Base-by-base conservation (phyloP, 1,140 invertebrate species). In the Drosophila nigromelanica region DNA sequence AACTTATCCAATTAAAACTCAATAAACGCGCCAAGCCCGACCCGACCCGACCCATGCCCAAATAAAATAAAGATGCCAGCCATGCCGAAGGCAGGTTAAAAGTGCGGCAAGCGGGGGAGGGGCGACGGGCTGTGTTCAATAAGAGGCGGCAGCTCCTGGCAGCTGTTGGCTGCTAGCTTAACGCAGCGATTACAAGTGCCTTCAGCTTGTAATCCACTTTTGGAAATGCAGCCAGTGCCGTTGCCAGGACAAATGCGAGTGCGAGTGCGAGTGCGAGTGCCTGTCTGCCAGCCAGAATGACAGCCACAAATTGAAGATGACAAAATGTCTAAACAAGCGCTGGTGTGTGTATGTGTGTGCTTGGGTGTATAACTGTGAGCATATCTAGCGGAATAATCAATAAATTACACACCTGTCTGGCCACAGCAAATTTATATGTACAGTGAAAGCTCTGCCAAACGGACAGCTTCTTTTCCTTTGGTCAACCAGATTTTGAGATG, bases 291-390 rank as follows among this genome's bases (percentile, higher is more conserved):
- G 60, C 52, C 67, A 71, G 67, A 69, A 80, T 89, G 85, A 89
- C 85, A 89, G 83, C 81, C 85, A 80, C 86, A 89, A 89, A 89
- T 89, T 89, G 85, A 89, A 89, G 85, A 89, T 89, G 85, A 89
- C 85, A 89, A 89, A 89, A 89, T 90, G 85, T 89, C 85, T 89
- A 89, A 89, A 89, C 80, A 89, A 89, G 79, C 59, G 48, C 27
- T 56, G 35, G 60, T 63, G 68, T 45, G 69, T 78, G 43, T 42
- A 40, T 33, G 47, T 55, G 58, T 24, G 43, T 43, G 51, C 48
- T 50, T 27, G 27, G 0, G 27, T 27, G 5, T 27, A 6, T 27
- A 27, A 5, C n/a, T 68, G 59, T 24, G 52, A 83, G 70, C 58
- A 78, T 82, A 89, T 89, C 85, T 89, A 85, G 86, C 64, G 80